phyloP scores from a whole-genome alignment of 2,797 vertebrate species.

The Danionella dracula region DNA sequence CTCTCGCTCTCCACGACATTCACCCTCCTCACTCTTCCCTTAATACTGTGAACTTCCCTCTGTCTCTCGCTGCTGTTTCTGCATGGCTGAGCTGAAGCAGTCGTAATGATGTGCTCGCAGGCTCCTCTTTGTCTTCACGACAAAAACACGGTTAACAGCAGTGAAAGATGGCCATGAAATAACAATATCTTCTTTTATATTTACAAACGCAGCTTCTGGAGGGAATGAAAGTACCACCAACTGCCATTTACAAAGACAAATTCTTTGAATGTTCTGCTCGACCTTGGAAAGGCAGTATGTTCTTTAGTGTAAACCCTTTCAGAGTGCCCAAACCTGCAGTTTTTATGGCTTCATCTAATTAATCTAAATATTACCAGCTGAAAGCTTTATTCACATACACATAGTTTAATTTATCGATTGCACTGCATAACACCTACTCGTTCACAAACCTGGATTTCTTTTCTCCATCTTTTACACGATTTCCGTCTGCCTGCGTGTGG shows the following conservation, averaged over 20 bases:
- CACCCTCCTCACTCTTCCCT: constrained; percentile 48
- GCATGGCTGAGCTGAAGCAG: constrained; percentile 51
- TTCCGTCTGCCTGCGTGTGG: constrained; percentile 14
- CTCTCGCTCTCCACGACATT: background rate
- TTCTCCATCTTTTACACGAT: background rate
- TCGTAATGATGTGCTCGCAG: constrained; percentile 64
- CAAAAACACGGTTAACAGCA: constrained; percentile 44
- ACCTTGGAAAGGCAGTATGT: constrained; percentile 42
- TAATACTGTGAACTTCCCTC: constrained; percentile 61
- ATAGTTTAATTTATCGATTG: constrained; percentile 34
- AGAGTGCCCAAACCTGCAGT: constrained; percentile 41
- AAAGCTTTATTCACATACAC: constrained; percentile 35
- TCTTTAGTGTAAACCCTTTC: constrained; percentile 34
- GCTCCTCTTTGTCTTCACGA: constrained; percentile 53
- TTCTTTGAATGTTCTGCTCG: constrained; percentile 31
- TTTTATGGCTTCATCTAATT: constrained; percentile 44
- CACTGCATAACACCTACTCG: constrained; percentile 1
- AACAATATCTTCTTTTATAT: constrained; percentile 3
- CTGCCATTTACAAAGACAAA: constrained; percentile 7
- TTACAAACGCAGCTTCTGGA: constrained; percentile 44
- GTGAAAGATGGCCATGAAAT: constrained; percentile 59
- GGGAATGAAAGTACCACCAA: constrained; percentile 11
- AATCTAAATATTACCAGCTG: constrained; percentile 36
- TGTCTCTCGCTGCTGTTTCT: constrained; percentile 48
- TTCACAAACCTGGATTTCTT: background rate